Evolutionary conservation across 2,888 invertebrate species (phyloP), one percentile per base, ranked within the genome.

Genomic region (Nasonia oneida): DNA sequence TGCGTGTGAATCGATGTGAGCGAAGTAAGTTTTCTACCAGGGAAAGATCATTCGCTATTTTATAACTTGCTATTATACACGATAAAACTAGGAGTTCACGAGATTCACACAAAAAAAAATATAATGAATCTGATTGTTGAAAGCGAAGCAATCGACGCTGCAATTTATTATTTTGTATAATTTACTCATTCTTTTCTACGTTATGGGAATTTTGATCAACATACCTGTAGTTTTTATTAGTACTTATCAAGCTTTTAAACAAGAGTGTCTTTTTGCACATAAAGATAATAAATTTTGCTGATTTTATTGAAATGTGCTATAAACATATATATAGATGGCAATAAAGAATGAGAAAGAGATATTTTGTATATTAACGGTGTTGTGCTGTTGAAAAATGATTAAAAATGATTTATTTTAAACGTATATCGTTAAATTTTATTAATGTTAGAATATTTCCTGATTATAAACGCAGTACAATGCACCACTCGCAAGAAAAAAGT

Each of bases 361-460:
- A 84, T 84, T 79, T 84, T 75, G 50, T 18, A 29, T 61, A 23
- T 29, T 29, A 50, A 5, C 12, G 4, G 4, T 67, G 15, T 75
- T 47, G 29, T 50, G n/a, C n/a, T n/a, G 53, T 50, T 39, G 23
- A 14, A 37, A 42, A 5, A 57, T 23, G 23, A 75, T 18, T 33
- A 18, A 61, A 78, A 47, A 47, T 50, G n/a, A 6, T 77, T 77
- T 70, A 47, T 81, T 77, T 81, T 73, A 73, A 77, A 8, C 8
- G 10, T 10, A 42, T 47, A 61, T 61, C 77, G 73, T 77, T 81
- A 77, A n/a, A 81, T 73, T 85, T 71, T 84, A 80, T 74, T 3
- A 64, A 37, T 83, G 76, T 83, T 84, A 80, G n/a, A 53, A 42
- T 73, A 47, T 78, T 23, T 84, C 42, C 23, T 42, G 15, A 76